phyloP scores from a whole-genome alignment of 30 jellyfish, hydroid and myxozoan genomes.

The Aurelia sp. region DNA sequence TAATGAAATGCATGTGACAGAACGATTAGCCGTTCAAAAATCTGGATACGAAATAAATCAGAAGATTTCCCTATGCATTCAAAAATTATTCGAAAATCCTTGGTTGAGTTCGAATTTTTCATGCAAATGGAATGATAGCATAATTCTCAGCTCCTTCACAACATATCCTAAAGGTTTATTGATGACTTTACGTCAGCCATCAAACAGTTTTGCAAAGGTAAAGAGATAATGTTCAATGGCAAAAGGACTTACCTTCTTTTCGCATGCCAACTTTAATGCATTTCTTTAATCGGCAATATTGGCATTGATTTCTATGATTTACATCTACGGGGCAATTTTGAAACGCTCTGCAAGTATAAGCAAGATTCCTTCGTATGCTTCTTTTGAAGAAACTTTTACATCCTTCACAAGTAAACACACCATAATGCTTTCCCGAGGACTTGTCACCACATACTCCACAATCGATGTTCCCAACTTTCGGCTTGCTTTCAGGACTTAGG shows the following conservation, averaged over 20 bases:
- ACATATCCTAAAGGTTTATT: too few species aligned
- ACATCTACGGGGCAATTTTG: slow-evolving; percentile 93
- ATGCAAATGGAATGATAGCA: too few species aligned
- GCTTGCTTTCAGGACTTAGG: slow-evolving; percentile 74
- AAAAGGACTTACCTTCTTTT: slow-evolving; percentile 81
- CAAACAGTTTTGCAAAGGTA: neutral
- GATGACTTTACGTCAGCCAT: neutral
- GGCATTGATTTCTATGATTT: slow-evolving; percentile 95
- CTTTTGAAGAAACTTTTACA: slow-evolving; percentile 96
- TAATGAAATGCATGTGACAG: too few species aligned
- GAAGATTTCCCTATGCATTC: too few species aligned
- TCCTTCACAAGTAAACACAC: slow-evolving; percentile 97
- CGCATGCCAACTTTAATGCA: slow-evolving; percentile 98
- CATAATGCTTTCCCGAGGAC: slow-evolving; percentile 96
- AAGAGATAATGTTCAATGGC: too few species aligned
- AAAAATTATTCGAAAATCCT: too few species aligned
- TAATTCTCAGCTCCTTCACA: too few species aligned
- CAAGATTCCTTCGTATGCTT: slow-evolving; percentile 87
- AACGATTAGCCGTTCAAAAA: too few species aligned
- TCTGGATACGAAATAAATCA: too few species aligned
- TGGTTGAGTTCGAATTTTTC: too few species aligned
- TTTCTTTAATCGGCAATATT: slow-evolving; percentile 88
- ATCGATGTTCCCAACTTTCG: slow-evolving; percentile 71
- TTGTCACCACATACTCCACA: slow-evolving; percentile 98
- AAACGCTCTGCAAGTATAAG: slow-evolving; percentile 95